phyloP scores from a whole-genome alignment of 2,888 invertebrate genomes.

The Belgica antarctica region DNA sequence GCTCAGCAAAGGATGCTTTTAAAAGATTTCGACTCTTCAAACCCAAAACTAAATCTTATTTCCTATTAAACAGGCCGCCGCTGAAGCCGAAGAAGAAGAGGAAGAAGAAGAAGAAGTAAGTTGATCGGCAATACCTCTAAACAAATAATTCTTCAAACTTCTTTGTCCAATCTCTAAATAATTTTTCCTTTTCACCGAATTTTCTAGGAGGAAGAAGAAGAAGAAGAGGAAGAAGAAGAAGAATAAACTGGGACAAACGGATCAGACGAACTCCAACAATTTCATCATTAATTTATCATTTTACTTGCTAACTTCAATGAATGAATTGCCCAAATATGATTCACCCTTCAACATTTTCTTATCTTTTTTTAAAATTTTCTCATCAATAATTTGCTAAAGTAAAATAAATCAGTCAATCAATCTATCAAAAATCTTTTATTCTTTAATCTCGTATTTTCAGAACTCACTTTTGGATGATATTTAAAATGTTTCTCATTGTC shows the following conservation, averaged over 20 bases:
- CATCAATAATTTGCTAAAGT: too few relatives aligned
- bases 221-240: constrained; percentile 40
- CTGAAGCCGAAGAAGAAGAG: constrained; percentile 38
- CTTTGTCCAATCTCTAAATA: not conserved
- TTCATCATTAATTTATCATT: not conserved
- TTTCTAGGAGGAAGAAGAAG: constrained; percentile 4
- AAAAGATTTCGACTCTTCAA: not conserved
- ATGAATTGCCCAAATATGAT: too few relatives aligned
- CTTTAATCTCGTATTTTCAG: too few relatives aligned
- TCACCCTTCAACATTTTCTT: too few relatives aligned
- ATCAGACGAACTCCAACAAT: not conserved
- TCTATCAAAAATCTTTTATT: too few relatives aligned
- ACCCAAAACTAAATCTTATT: not conserved
- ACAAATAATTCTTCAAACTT: not conserved
- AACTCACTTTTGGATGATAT: constrained; percentile 47
- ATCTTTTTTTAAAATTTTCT: too few relatives aligned
- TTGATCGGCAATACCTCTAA: too few relatives aligned
- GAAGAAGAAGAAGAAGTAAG: constrained; percentile 36
- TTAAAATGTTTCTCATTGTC: constrained; percentile 49
- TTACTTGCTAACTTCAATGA: too few relatives aligned
- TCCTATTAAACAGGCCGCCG: constrained; percentile 1
- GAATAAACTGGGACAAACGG: constrained; percentile 1
- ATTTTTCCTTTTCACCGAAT: not conserved
- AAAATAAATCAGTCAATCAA: too few relatives aligned
- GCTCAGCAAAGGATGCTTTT: too few relatives aligned